Conservation (phyloP, 2,113 vertebrate species). For the Leptodactylus fuscus region DNA sequence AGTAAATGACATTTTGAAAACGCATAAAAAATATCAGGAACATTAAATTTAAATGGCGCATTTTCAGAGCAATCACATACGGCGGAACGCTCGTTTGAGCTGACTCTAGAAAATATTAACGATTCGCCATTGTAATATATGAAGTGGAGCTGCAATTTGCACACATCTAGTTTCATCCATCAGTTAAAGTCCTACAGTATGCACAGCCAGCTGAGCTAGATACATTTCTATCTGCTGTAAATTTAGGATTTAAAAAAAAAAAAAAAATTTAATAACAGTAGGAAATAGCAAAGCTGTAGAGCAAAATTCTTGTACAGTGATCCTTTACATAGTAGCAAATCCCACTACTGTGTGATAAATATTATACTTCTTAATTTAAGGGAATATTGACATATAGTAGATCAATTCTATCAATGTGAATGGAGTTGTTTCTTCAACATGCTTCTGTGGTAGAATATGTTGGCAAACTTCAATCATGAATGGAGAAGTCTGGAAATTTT, state of each 20-base stretch:
- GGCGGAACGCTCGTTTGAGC: neutral
- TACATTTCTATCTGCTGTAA: neutral
- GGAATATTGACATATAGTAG: too few species aligned
- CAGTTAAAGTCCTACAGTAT: neutral
- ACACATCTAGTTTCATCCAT: neutral
- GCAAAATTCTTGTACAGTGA: neutral
- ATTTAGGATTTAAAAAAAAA: neutral
- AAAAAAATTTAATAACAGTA: too few species aligned
- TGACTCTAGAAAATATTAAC: conserved; percentile 2
- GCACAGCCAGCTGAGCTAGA: neutral
- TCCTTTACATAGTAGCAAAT: neutral
- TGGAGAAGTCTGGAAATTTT: too few species aligned
- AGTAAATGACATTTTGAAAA: conserved; percentile 30
- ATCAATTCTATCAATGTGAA: too few species aligned
- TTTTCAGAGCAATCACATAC: neutral
- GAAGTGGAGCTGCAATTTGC: neutral
- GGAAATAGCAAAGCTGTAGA: neutral
- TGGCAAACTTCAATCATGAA: too few species aligned
- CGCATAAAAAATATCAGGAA: neutral
- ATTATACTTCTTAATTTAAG: too few species aligned
- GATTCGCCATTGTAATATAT: neutral
- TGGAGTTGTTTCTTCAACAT: too few species aligned
- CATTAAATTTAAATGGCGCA: conserved; percentile 29
- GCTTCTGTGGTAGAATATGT: too few species aligned
- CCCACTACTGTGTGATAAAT: too few species aligned